These are phyloP conservation scores for Cybosia mesomella DNA, from an alignment of 2,888 invertebrate species.

Conservation along the genomic window DNA sequence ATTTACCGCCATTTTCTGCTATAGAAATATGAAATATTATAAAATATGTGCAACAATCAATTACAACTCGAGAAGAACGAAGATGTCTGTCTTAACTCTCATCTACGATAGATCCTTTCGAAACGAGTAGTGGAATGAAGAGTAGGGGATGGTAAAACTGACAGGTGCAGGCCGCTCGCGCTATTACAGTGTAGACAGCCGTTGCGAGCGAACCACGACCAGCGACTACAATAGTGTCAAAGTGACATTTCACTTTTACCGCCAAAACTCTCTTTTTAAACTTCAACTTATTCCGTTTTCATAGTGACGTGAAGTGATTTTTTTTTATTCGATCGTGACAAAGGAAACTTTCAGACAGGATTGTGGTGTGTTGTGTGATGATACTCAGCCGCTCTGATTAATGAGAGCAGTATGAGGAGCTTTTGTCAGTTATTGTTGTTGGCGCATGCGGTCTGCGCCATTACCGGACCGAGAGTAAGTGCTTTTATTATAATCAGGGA, in stretches of 20 bases:
- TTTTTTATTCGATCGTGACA: constrained; percentile 53
- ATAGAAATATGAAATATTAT: constrained; percentile 54
- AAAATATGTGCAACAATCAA: constrained; percentile 72
- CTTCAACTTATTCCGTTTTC: constrained; percentile 41
- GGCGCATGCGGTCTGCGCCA: constrained; percentile 83
- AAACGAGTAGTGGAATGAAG: constrained; percentile 77
- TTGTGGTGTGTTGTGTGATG: constrained; percentile 81
- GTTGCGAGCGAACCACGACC: constrained; percentile 69
- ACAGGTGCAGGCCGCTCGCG: constrained; percentile 70
- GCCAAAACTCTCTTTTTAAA: constrained; percentile 48
- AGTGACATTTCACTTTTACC: constrained; percentile 55
- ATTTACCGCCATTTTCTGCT: constrained; percentile 28
- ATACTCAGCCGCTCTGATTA: constrained; percentile 78
- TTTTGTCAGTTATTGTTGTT: constrained; percentile 77
- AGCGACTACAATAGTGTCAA: constrained; percentile 56
- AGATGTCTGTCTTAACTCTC: constrained; percentile 60
- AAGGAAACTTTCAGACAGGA: constrained; percentile 62
- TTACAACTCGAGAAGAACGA: constrained; percentile 58
- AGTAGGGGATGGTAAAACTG: constrained; percentile 85
- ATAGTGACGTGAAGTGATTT: constrained; percentile 62
- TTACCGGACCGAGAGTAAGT: constrained; percentile 83
- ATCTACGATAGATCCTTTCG: constrained; percentile 78
- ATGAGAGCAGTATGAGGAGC: constrained; percentile 82
- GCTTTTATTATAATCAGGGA: constrained; percentile 5
- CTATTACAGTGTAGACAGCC: constrained; percentile 73